phyloP scores from a whole-genome alignment of 2,888 invertebrate genomes.

The Tyria jacobaeae region DNA sequence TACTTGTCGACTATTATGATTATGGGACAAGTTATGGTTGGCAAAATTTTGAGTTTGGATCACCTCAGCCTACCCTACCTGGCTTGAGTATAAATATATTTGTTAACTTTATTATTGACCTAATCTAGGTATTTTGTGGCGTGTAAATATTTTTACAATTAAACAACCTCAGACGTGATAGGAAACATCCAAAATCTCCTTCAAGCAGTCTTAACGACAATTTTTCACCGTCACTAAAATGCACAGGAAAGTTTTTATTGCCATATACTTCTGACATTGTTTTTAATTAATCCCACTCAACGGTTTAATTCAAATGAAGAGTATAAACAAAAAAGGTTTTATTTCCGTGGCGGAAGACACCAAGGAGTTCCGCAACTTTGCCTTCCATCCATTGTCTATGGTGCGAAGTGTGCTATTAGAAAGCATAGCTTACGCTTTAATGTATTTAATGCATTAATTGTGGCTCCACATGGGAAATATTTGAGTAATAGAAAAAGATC shows the following conservation, averaged over 20 bases:
- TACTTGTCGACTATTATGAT: too few relatives aligned
- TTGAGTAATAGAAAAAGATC: slow-evolving; percentile 21
- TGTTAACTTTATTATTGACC: too few relatives aligned
- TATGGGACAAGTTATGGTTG: too few relatives aligned
- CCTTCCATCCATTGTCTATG: slow-evolving; percentile 66
- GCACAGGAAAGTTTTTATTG: not conserved
- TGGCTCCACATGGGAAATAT: slow-evolving; percentile 42
- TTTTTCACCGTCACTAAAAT: not conserved
- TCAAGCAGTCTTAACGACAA: not conserved
- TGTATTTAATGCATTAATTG: slow-evolving; percentile 41
- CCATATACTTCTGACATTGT: slow-evolving; percentile 10
- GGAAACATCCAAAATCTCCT: not conserved
- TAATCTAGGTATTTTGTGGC: not conserved
- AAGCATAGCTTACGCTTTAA: slow-evolving; percentile 53
- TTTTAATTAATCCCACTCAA: slow-evolving; percentile 42
- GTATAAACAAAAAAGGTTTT: slow-evolving; percentile 40
- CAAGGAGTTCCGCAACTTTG: slow-evolving; percentile 46
- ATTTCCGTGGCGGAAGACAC: slow-evolving; percentile 49
- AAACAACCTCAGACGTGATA: not conserved
- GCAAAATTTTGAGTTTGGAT: too few relatives aligned
- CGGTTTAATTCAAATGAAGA: slow-evolving; percentile 39
- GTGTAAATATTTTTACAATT: not conserved
- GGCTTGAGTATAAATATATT: too few relatives aligned
- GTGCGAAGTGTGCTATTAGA: slow-evolving; percentile 47
- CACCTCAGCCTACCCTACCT: too few relatives aligned